Percentiles rank a stretch among this genome's conserved stretches.
phyloP scores from a whole-genome alignment of 2,797 vertebrate genomes.

The Coreius guichenoti region DNA sequence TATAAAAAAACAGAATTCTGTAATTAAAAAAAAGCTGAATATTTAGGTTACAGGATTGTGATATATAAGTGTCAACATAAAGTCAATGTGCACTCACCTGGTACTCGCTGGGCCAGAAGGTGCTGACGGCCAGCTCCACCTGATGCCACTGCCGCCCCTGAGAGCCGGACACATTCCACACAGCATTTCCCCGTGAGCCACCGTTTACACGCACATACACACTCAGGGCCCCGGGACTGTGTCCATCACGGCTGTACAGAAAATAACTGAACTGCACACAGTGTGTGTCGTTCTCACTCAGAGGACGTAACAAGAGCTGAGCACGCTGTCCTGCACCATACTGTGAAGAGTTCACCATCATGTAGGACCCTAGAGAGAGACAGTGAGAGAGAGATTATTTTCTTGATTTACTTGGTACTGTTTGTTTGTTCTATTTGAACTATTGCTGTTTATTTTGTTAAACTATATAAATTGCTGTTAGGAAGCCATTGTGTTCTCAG shows the following conservation, averaged over 20 bases:
- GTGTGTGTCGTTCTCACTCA: slow-evolving; percentile 97
- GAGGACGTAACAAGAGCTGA: slow-evolving; percentile 86
- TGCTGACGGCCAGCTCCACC: slow-evolving; percentile 93
- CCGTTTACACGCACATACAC: slow-evolving; percentile 89
- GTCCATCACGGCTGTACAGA: slow-evolving; percentile 91
- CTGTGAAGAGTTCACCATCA: slow-evolving; percentile 96
- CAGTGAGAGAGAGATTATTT: neutral
- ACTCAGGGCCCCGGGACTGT: slow-evolving; percentile 87
- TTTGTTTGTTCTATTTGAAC: neutral
- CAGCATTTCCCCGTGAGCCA: slow-evolving; percentile 85
- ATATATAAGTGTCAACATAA: too few species aligned
- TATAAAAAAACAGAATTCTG: neutral
- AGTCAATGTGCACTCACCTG: slow-evolving; percentile 79
- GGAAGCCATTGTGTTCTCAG: neutral
- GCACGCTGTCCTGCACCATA: slow-evolving; percentile 85
- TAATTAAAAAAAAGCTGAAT: too few species aligned
- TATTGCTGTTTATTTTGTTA: neutral
- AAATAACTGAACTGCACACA: slow-evolving; percentile 99
- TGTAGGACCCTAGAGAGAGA: slow-evolving; percentile 83
- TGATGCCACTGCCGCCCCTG: slow-evolving; percentile 93
- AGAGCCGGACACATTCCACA: slow-evolving; percentile 91
- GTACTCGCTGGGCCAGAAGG: slow-evolving; percentile 97
- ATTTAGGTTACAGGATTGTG: neutral
- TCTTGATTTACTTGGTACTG: neutral
- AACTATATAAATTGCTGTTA: neutral